Evolutionary conservation across 2,113 vertebrate species (phyloP), one percentile per base, ranked within the genome.

Genomic region (Leucopsar rothschildi): DNA sequence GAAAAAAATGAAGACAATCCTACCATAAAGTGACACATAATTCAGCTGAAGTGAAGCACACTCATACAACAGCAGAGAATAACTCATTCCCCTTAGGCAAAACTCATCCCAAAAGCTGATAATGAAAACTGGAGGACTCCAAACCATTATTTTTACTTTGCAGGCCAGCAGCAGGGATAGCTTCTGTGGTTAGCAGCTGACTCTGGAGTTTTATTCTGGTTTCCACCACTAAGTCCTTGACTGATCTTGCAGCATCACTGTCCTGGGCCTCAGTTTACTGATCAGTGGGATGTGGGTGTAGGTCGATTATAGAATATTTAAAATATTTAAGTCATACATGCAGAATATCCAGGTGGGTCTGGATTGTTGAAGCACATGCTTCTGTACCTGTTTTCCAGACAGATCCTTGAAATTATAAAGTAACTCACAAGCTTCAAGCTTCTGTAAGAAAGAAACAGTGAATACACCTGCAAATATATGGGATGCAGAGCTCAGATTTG

Each of bases 101-200:
- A 97, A 91, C 82, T 87, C 95, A 88, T 97, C 95, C 93, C 93
- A 94, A 96, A 96, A 95, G 53, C 77, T 95, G 93, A 96, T 97
- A 95, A 95, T 79, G 94, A 97, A 86, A 92, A 94, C 90, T 82
- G 55, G 78, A 92, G 45, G 69, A 92, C 80, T 96, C 82, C 90
- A 97, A 95, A 93, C 71, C 91, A 95, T 90, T 94, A 94, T 93
- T 95, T 96, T 92, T 60, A 5, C 90, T 92, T 82, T 92, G 70
- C 70, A 93, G 88, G 59, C 94, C 93, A 97, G 87, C 55, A 92
- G 61, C 90, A 92, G 55, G 83, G 86, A 86, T 91, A 83, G 82
- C 73, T 95, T 86, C 78, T 93, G 93, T 85, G 92, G 93, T 97
- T 95, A 86, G 93, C 76, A 88, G 73, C 92, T 95, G 88, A 93